Percentiles rank a stretch among this genome's conserved stretches.
These are phyloP conservation scores for Hoplostethus atlanticus DNA, from an alignment of 2,797 vertebrate genomes.

Conservation along the genomic window DNA sequence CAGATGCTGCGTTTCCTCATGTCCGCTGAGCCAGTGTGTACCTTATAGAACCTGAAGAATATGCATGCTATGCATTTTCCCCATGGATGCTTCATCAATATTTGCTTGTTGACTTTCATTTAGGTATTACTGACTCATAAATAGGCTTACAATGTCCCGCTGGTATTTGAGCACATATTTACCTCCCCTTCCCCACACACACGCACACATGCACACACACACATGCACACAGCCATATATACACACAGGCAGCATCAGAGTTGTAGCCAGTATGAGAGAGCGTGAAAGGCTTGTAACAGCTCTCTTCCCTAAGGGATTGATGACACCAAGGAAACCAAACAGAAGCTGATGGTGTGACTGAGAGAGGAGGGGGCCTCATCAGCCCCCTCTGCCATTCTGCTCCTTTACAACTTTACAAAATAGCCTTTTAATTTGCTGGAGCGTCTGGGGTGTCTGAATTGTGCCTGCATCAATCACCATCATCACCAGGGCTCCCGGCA, in stretches of 20 bases:
- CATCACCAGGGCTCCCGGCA: slow-evolving; percentile 80
- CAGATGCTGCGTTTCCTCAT: background rate
- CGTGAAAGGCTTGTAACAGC: slow-evolving; percentile 78
- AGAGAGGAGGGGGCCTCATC: slow-evolving; percentile 49
- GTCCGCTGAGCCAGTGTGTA: slow-evolving; percentile 2
- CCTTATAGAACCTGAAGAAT: slow-evolving; percentile 1
- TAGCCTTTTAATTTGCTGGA: slow-evolving; percentile 96
- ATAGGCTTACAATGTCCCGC: slow-evolving; percentile 24
- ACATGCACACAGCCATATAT: slow-evolving; percentile 45
- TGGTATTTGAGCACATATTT: slow-evolving; percentile 43
- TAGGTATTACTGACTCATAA: slow-evolving; percentile 8
- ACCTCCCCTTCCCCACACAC: slow-evolving; percentile 8
- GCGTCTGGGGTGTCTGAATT: slow-evolving; percentile 90
- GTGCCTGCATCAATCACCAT: slow-evolving; percentile 93
- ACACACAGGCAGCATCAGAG: slow-evolving; percentile 46
- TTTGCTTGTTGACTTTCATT: slow-evolving; percentile 41
- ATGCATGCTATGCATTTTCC: slow-evolving; percentile 3
- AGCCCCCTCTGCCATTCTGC: slow-evolving; percentile 82
- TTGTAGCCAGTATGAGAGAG: slow-evolving; percentile 56
- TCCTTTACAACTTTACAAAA: slow-evolving; percentile 93
- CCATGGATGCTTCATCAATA: slow-evolving; percentile 21
- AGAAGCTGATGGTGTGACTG: slow-evolving; percentile 76
- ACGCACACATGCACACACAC: slow-evolving; percentile 1
- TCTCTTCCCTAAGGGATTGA: slow-evolving; percentile 75
- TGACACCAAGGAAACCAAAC: slow-evolving; percentile 82